These are phyloP conservation scores for Amphipoea lucens DNA, from an alignment of 2,888 invertebrate genomes.

Conservation along the genomic window DNA sequence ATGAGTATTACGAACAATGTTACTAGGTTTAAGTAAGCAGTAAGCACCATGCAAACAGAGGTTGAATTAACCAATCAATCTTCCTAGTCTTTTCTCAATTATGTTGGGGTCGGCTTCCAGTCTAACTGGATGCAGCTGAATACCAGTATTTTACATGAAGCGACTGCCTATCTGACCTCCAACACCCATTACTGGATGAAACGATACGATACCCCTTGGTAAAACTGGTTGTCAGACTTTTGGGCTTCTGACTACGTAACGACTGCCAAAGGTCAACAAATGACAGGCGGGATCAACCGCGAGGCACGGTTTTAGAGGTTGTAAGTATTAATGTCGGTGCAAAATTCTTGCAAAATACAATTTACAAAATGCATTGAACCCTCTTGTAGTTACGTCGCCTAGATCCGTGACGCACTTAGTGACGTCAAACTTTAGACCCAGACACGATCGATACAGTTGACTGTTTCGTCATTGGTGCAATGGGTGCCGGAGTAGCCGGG, in stretches of 20 bases:
- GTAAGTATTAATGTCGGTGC: background rate
- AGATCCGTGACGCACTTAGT: slow-evolving; percentile 50
- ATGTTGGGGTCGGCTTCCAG: too few species aligned
- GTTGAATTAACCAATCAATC: background rate
- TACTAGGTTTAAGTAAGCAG: background rate
- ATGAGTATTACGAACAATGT: too few species aligned
- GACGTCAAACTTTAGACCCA: slow-evolving; percentile 54
- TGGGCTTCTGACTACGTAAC: too few species aligned
- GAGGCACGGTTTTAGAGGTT: background rate
- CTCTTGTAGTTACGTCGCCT: slow-evolving; percentile 25
- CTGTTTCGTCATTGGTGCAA: slow-evolving; percentile 49
- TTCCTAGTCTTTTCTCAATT: too few species aligned
- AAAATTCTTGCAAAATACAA: background rate
- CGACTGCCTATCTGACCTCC: too few species aligned
- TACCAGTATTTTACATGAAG: too few species aligned
- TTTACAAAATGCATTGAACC: slow-evolving; percentile 43
- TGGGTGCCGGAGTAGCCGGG: background rate
- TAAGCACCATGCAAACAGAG: background rate
- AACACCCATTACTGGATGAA: too few species aligned
- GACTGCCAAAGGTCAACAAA: too few species aligned
- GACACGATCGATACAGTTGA: slow-evolving; percentile 48
- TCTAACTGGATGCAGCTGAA: too few species aligned
- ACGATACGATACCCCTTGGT: too few species aligned
- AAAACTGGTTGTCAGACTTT: too few species aligned
- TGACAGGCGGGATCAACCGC: too few species aligned